A percentile compares a stretch with the other conserved stretches of the same genome.
Evolutionary conservation across 2,113 vertebrate genomes (phyloP).

Genomic region (Grammomys surdaster): DNA sequence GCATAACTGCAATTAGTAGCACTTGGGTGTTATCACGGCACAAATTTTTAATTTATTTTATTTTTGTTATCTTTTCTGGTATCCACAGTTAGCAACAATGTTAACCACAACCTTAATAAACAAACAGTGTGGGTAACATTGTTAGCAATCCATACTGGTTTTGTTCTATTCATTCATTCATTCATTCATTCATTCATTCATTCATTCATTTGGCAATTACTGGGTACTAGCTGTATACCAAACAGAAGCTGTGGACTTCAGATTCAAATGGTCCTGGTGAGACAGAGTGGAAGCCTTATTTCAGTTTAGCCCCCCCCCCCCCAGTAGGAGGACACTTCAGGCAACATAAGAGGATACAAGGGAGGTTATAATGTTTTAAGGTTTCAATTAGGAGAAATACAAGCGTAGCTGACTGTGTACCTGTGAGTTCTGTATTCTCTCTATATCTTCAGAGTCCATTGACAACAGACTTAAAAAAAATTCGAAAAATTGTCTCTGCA

Average conservation of each 20-base stretch:
- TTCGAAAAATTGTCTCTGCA: not conserved
- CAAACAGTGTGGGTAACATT: not conserved
- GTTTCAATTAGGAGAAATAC: not conserved
- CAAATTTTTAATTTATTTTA: slow-evolving; percentile 62
- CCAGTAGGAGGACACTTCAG: not conserved
- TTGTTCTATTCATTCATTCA: not conserved
- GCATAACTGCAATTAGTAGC: slow-evolving; percentile 72
- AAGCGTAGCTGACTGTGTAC: not conserved
- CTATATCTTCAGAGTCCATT: not conserved
- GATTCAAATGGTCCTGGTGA: not conserved
- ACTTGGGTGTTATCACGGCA: slow-evolving; percentile 40
- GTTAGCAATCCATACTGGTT: not conserved
- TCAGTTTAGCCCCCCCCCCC: not conserved
- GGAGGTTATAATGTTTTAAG: not conserved
- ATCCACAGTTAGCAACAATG: slow-evolving; percentile 45
- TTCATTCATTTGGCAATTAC: not conserved
- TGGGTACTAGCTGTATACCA: not conserved
- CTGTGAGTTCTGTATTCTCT: too few relatives aligned
- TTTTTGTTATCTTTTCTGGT: slow-evolving; percentile 35
- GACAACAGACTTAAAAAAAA: not conserved
- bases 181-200: not conserved
- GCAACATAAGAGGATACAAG: too few relatives aligned
- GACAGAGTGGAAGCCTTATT: not conserved
- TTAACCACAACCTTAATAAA: not conserved
- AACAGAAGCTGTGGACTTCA: not conserved